A percentile compares a stretch with the other conserved stretches of the same genome.
Evolutionary conservation across 2,113 vertebrate genomes (phyloP).

Genomic region (Alectura lathami): DNA sequence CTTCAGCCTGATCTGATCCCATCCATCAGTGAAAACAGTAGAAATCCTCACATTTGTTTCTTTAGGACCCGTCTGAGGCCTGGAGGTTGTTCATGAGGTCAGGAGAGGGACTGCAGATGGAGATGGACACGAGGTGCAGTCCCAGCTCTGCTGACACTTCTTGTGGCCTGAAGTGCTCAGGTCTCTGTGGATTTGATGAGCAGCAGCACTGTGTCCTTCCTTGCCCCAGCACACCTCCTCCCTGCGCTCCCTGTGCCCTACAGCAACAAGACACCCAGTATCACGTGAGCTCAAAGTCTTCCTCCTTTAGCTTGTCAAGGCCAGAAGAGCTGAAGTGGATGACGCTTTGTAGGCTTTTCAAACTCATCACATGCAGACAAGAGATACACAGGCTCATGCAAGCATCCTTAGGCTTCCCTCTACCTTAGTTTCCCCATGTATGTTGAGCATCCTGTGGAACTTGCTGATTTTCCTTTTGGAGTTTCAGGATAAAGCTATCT

Average conservation of each 20-base stretch:
- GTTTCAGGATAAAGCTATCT: not conserved
- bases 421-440: not conserved
- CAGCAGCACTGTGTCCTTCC: not conserved
- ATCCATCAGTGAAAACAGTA: slow-evolving; percentile 12
- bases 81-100: not conserved
- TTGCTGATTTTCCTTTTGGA: not conserved
- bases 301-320: not conserved
- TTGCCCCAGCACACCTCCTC: not conserved
- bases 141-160: not conserved
- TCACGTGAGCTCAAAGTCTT: not conserved
- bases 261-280: not conserved
- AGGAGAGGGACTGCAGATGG: not conserved
- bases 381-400: not conserved
- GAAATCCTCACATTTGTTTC: slow-evolving; percentile 35
- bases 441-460: not conserved
- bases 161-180: not conserved
- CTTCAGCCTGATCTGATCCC: slow-evolving; percentile 6
- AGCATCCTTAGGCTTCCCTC: not conserved
- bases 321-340: not conserved
- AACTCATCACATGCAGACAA: not conserved
- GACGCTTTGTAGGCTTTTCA: not conserved
- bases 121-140: not conserved
- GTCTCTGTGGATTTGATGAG: not conserved
- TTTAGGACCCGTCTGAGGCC: slow-evolving; percentile 17
- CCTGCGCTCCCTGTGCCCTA: not conserved